These are phyloP conservation scores for Liodrosophila aerea DNA, from an alignment of 2,888 invertebrate genomes.

Conservation along the genomic window DNA sequence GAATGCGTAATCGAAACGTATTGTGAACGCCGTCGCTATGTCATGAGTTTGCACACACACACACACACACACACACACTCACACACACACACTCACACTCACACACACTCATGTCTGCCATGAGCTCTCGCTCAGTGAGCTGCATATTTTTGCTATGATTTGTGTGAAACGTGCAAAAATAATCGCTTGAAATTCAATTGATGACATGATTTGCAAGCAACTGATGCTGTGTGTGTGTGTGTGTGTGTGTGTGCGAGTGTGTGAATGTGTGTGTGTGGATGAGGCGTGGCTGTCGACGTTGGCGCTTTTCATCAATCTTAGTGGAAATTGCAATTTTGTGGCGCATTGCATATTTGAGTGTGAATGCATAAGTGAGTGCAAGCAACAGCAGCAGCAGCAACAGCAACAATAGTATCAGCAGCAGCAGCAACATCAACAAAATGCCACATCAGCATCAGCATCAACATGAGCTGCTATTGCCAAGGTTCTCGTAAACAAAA, in stretches of 20 bases:
- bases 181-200: constrained; percentile 75
- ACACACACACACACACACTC: constrained; percentile 10
- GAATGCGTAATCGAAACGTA: constrained; percentile 75
- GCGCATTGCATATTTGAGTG: constrained; percentile 71
- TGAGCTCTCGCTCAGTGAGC: neutral
- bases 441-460: constrained; percentile 41
- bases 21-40: constrained; percentile 48
- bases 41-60: constrained; percentile 16
- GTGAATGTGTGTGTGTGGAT: constrained; percentile 6
- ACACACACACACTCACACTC: constrained; percentile 1
- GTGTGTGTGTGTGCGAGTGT: constrained; percentile 6
- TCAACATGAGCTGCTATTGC: constrained; percentile 40
- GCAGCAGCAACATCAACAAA: constrained; percentile 29
- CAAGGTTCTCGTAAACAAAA: constrained; percentile 51
- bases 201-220: constrained; percentile 73
- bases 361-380: constrained; percentile 67
- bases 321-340: constrained; percentile 77
- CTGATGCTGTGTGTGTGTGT: constrained; percentile 17
- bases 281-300: constrained; percentile 23
- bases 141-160: constrained; percentile 61
- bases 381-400: constrained; percentile 20
- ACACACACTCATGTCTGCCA: constrained; percentile 14
- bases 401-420: constrained; percentile 4
- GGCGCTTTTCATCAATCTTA: constrained; percentile 76
- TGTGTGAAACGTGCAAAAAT: constrained; percentile 72